These are phyloP conservation scores for Biston stratarius DNA, from an alignment of 2,888 invertebrate species.

Conservation along the genomic window DNA sequence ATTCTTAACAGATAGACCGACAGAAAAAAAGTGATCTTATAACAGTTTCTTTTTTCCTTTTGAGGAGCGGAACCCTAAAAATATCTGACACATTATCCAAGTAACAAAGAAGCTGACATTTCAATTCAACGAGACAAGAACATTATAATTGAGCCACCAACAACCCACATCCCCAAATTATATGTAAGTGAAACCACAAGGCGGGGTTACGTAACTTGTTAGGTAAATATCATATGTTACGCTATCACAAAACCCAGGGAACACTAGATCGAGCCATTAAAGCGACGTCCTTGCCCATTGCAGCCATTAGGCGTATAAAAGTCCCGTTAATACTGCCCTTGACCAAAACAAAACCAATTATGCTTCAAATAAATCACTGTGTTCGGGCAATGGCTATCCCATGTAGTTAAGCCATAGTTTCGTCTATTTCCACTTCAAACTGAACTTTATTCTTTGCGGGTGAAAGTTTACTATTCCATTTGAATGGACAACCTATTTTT, in stretches of 20 bases:
- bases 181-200: constrained; percentile 21
- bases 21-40: no score
- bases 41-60: no score
- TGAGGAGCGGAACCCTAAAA: background rate
- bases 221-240: constrained; percentile 34
- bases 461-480: constrained; percentile 28
- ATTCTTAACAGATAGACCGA: no score
- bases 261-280: constrained; percentile 59
- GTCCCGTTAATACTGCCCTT: constrained; percentile 73
- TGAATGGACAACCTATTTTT: constrained; percentile 46
- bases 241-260: constrained; percentile 33
- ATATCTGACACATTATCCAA: background rate
- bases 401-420: constrained; percentile 51
- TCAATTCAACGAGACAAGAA: constrained; percentile 12
- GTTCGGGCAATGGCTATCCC: constrained; percentile 51
- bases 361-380: constrained; percentile 73
- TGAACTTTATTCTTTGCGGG: constrained; percentile 34
- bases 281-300: constrained; percentile 62
- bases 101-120: background rate
- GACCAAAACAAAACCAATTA: constrained; percentile 79
- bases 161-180: constrained; percentile 15
- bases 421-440: background rate
- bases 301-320: constrained; percentile 73
- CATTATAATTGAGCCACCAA: constrained; percentile 19
- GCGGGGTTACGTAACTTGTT: constrained; percentile 20